Percentiles rank a stretch among this genome's conserved stretches.
Conservation (phyloP, 2,113 vertebrate genomes). For the Ciconia maguari region DNA sequence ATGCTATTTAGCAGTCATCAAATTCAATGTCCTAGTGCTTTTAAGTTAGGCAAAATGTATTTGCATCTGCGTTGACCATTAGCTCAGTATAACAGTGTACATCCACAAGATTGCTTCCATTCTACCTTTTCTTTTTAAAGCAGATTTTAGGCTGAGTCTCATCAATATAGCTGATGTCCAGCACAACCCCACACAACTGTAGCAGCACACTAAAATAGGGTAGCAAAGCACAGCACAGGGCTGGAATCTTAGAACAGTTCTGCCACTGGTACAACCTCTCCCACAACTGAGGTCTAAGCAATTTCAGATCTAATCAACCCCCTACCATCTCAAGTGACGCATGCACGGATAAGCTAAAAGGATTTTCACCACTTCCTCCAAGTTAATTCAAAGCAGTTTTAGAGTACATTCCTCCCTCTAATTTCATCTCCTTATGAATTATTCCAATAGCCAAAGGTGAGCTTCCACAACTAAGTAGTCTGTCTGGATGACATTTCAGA, state of each 20-base stretch:
- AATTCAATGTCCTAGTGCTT: not conserved
- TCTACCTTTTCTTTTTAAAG: not conserved
- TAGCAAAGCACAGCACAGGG: not conserved
- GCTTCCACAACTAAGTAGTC: not conserved
- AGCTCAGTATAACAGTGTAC: not conserved
- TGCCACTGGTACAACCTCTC: not conserved
- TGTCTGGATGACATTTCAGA: not conserved
- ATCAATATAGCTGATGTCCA: not conserved
- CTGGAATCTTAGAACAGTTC: not conserved
- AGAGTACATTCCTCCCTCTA: not conserved
- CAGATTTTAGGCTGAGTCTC: not conserved
- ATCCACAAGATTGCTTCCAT: not conserved
- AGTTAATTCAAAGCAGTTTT: not conserved
- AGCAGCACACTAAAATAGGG: not conserved
- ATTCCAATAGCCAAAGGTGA: not conserved
- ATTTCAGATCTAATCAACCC: not conserved
- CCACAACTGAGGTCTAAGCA: not conserved
- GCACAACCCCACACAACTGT: not conserved
- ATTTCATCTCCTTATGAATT: not conserved
- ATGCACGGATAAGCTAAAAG: not conserved
- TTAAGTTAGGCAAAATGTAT: accelerated
- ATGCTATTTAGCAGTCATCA: not conserved
- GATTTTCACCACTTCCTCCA: not conserved
- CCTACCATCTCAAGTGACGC: accelerated
- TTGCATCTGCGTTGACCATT: not conserved